Conservation (phyloP, 2,888 invertebrate genomes). For the Nomada fabriciana region DNA sequence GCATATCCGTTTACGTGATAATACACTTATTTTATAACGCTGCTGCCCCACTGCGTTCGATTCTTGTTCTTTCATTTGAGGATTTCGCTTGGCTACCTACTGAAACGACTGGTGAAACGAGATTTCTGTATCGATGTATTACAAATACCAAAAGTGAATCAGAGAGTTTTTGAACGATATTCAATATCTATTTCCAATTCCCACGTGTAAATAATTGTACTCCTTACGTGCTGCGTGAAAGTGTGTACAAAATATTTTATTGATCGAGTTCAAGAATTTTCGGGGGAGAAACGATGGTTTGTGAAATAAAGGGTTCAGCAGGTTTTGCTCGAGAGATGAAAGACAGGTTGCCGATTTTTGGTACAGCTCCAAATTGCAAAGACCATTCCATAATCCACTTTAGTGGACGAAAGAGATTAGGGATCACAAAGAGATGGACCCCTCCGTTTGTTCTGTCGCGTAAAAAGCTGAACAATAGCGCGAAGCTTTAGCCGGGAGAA, state of each 20-base stretch:
- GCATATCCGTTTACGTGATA: conserved; percentile 74
- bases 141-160: background rate
- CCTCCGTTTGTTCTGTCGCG: conserved; percentile 40
- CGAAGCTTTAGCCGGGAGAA: conserved; percentile 35
- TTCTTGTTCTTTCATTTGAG: conserved; percentile 26
- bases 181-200: background rate
- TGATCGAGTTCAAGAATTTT: no score
- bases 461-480: conserved; percentile 47
- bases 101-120: background rate
- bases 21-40: conserved; percentile 63
- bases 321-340: background rate
- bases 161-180: background rate
- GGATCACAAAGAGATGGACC: conserved; percentile 46
- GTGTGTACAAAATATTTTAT: no score
- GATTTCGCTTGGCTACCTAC: conserved; percentile 19
- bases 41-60: conserved; percentile 37
- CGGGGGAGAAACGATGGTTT: no score
- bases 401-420: conserved; percentile 35
- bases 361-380: conserved; percentile 27
- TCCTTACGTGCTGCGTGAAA: background rate
- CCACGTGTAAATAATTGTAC: background rate
- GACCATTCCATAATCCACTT: conserved; percentile 47
- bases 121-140: no score
- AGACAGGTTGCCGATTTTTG: conserved; percentile 21
- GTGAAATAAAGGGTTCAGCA: background rate